Evolutionary conservation across 2,888 invertebrate genomes (phyloP), one percentile per base, ranked within the genome.

Genomic region (Euclidia mi): DNA sequence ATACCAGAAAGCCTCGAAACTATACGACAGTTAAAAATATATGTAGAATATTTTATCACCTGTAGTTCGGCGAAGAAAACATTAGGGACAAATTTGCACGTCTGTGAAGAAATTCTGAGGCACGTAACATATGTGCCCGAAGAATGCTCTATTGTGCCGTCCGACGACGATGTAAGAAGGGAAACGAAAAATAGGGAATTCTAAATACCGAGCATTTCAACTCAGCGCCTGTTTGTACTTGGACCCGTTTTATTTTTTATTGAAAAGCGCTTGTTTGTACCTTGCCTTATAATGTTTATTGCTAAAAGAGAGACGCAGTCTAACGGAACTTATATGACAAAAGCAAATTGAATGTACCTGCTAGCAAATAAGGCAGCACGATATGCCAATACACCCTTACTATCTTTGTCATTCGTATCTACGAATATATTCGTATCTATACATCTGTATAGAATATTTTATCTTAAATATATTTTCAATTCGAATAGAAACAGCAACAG

Each of bases 41-140:
- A 15, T 2, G 43, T 42, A 52, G 14, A 56, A 46, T 53, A 60
- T 63, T 61, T n/a, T 58, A 71, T 66, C 45, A 31, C 32, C 31
- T 52, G 48, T 50, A 60, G 40, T 49, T 48, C 12, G 15, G 44
- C 2, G 42, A 70, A 61, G 42, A 17, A 37, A 65, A 50, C 51
- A 58, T 52, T 62, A 53, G 48, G 41, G 48, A 56, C 18, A 57
- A 50, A 63, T 68, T 65, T 68, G 51, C 69, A 61, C 69, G 71
- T 66, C 52, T 56, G 7, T 7, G n/a, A 61, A 59, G 56, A 64
- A 59, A 71, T 61, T 59, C 55, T 61, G 61, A 43, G 50, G 56
- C 61, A 53, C 59, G 65, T 72, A 53, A 76, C 76, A 64, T 71
- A 76, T 72, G 58, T 71, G 58, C 45, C 38, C 40, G 40, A 56